Evolutionary conservation across 2,113 vertebrate species (phyloP), one percentile per base, ranked within the genome.

Genomic region (Ameiurus melas): DNA sequence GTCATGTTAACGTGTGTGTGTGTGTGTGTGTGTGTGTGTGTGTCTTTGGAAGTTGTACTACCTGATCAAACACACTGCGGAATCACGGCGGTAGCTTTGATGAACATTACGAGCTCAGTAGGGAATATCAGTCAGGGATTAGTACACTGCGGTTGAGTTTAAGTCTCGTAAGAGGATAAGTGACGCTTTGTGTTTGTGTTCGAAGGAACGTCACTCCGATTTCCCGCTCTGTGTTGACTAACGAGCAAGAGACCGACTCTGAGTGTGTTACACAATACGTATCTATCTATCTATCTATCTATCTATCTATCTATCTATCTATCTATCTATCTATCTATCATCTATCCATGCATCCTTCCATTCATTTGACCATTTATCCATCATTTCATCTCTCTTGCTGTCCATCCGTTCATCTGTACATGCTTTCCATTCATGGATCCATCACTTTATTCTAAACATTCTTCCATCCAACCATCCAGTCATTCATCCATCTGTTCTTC

Each of bases 41-140:
- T 83, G 30, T 81, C 2, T 79, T 8, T 51, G 25, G 0, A 47
- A 17, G 53, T 82, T 58, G 55, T 83, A 47, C 47, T 80, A 85
- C 83, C 81, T 73, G 86, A 93, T 89, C 81, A 88, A 85, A 90
- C 70, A 64, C 86, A 12, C 20, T 30, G 85, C 85, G 66, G 89
- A 88, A 87, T 86, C 82, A 87, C 5, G 33, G 77, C 62, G 22
- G 86, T 64, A 84, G 58, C 84, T 89, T 88, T 91, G 85, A 92
- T 90, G 89, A 91, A 83, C 84, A 86, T 89, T 78, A 89, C 58
- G 66, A 89, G 84, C 83, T 90, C 78, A 55, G 39, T 60, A 81
- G 80, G 77, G 89, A 85, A 89, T 91, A 90, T 91, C 81, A 91
- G 89, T 88, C 55, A 85, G 80, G 89, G 92, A 92, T 93, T 92